Conservation (phyloP, 2,888 invertebrate species). For the Volucella bombylans region DNA sequence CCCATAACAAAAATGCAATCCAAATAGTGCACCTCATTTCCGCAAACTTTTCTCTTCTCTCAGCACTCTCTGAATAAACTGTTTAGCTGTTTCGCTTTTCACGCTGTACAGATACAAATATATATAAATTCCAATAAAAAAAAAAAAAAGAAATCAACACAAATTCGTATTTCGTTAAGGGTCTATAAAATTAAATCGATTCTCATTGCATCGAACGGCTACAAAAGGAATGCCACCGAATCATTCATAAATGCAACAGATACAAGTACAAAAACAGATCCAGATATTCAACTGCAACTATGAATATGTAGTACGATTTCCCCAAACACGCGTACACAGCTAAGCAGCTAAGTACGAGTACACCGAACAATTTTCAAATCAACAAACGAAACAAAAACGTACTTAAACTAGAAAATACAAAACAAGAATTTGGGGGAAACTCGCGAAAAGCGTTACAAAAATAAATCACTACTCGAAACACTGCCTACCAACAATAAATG, state of each 20-base stretch:
- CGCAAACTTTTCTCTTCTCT: slow-evolving; percentile 41
- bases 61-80: neutral
- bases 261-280: neutral
- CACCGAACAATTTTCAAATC: slow-evolving; percentile 6
- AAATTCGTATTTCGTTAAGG: slow-evolving; percentile 16
- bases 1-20: slow-evolving; percentile 71
- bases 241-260: slow-evolving; percentile 66
- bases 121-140: slow-evolving; percentile 26
- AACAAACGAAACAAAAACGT: neutral
- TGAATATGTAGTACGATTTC: slow-evolving; percentile 63
- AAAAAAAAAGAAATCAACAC: slow-evolving; percentile 40
- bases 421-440: slow-evolving; percentile 65
- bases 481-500: slow-evolving; percentile 38
- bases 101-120: slow-evolving; percentile 1
- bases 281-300: neutral
- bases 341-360: neutral
- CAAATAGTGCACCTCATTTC: slow-evolving; percentile 72
- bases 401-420: neutral
- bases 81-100: too few relatives aligned
- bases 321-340: slow-evolving; percentile 54
- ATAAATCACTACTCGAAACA: slow-evolving; percentile 61
- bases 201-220: slow-evolving; percentile 63
- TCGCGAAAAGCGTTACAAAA: slow-evolving; percentile 72
- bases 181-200: slow-evolving; percentile 46
- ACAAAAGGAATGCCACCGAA: slow-evolving; percentile 51